A percentile compares a stretch with the other conserved stretches of the same genome.
These are phyloP conservation scores for Styela plicata DNA, from an alignment of 23 tunicate genomes.

Conservation along the genomic window DNA sequence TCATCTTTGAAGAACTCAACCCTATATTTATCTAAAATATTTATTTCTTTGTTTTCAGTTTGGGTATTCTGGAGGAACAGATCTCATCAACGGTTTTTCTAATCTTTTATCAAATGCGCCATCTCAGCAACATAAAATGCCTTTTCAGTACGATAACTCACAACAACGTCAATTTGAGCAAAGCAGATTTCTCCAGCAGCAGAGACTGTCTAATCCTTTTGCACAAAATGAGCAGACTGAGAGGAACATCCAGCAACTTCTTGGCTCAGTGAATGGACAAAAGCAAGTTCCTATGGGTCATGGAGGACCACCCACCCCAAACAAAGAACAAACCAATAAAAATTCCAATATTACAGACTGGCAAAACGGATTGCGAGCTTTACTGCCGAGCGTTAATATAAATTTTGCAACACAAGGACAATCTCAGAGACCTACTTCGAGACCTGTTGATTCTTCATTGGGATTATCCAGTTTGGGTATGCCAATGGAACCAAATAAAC, in stretches of 20 bases:
- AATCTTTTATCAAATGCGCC: not conserved
- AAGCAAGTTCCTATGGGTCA: not conserved
- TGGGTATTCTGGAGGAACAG: not conserved
- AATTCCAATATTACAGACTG: conserved; percentile 35
- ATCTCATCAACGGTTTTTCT: conserved; percentile 22
- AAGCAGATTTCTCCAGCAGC: conserved; percentile 11
- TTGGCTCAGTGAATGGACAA: not conserved
- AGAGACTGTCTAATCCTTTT: conserved; percentile 1
- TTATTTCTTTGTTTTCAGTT: not conserved
- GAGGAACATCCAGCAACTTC: not conserved
- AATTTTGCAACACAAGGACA: conserved; percentile 53
- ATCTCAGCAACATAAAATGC: not conserved
- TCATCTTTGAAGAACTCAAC: too few relatives aligned
- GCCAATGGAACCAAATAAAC: not conserved
- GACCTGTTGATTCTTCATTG: not conserved
- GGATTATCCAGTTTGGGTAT: conserved; percentile 25
- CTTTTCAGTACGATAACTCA: conserved; percentile 1
- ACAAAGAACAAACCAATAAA: conserved; percentile 12
- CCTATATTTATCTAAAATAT: not conserved
- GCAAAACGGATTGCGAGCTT: conserved; percentile 76
- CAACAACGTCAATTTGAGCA: conserved; percentile 14
- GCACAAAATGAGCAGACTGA: not conserved
- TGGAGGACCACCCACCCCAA: conserved; percentile 6
- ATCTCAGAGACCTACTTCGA: not conserved
- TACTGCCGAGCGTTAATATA: conserved; percentile 86